Percentiles rank a stretch among this genome's conserved stretches.
These are phyloP conservation scores for Tipula lateralis DNA, from an alignment of 2,888 invertebrate genomes.

Conservation along the genomic window DNA sequence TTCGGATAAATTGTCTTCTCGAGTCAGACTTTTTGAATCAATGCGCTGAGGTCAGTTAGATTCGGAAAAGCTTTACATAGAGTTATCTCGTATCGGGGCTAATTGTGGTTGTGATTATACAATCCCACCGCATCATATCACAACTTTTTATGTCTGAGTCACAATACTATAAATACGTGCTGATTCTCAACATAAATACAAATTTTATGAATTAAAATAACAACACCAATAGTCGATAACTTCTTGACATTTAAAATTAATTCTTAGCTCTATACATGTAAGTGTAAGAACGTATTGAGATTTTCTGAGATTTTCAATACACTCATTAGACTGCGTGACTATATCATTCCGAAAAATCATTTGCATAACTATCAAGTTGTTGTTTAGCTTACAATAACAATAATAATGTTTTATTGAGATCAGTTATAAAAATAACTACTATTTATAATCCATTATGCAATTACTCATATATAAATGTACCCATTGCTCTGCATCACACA, in stretches of 20 bases:
- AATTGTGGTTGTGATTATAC: too few relatives aligned
- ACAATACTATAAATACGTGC: background rate
- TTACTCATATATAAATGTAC: background rate
- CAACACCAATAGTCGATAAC: background rate
- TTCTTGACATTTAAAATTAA: background rate
- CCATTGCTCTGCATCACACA: background rate
- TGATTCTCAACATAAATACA: background rate
- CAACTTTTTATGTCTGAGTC: background rate
- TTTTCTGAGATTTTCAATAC: too few relatives aligned
- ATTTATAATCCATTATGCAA: conserved; percentile 19
- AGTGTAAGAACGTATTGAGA: background rate
- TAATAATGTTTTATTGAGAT: background rate
- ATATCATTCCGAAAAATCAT: background rate
- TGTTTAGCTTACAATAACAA: background rate
- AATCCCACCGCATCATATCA: too few relatives aligned
- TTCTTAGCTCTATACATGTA: background rate
- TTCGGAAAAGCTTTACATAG: too few relatives aligned
- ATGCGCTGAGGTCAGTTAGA: too few relatives aligned
- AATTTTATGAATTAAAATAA: background rate
- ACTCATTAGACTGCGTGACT: conserved; percentile 1
- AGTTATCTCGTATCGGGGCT: too few relatives aligned
- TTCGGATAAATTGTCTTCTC: too few relatives aligned
- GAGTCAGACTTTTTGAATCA: too few relatives aligned
- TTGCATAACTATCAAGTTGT: conserved; percentile 3
- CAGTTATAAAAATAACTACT: background rate